Base-by-base conservation (phyloP, 2,888 invertebrate genomes). In the Catocala nupta region DNA sequence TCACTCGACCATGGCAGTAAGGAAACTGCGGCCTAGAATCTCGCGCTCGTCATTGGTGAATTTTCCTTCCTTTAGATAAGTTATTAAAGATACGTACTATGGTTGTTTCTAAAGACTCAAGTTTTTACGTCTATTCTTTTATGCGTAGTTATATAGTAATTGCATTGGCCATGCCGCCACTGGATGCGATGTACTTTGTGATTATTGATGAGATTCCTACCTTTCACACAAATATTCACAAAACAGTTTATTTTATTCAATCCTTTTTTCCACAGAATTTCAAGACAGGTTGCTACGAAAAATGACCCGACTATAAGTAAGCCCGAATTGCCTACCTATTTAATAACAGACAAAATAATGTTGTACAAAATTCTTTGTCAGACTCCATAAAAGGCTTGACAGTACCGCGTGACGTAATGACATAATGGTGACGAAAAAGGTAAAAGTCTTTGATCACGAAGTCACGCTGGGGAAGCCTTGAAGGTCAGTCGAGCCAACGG, bases 11-110 rank as follows among this genome's bases (percentile, higher is more conserved):
- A 72, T 87, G 84, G 82, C 82, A 80, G 68, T 73, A 71, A 90
- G 90, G 89, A 89, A 90, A 85, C 75, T 72, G 77, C 80, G 86
- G 76, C 87, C 85, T 85, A 90, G 75, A 87, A 86, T 81, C 76
- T 71, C 74, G 59, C 71, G 76, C 61, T 78, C 81, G 63, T 78
- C 81, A 80, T 81, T 83, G 77, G 77, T 80, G 71, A 85, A 81
- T 88, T 90, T 89, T 86, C 84, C 85, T 84, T 81, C 73, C 66
- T 76, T 74, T 72, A 63, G 59, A 59, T 71, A 68, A 59, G 65
- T 69, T 70, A 54, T 43, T 25, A 43, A 16, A 34, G 25, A n/a
- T 13, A 48, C 9, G 25, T 25, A 5, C 4, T 12, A 6, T 45
- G n/a, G 10, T 48, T 48, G 25, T 48, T 16, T 16, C 16, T 48